Evolutionary conservation across 2,113 vertebrate genomes (phyloP).

Genomic region (Eulacestoma nigropectus): DNA sequence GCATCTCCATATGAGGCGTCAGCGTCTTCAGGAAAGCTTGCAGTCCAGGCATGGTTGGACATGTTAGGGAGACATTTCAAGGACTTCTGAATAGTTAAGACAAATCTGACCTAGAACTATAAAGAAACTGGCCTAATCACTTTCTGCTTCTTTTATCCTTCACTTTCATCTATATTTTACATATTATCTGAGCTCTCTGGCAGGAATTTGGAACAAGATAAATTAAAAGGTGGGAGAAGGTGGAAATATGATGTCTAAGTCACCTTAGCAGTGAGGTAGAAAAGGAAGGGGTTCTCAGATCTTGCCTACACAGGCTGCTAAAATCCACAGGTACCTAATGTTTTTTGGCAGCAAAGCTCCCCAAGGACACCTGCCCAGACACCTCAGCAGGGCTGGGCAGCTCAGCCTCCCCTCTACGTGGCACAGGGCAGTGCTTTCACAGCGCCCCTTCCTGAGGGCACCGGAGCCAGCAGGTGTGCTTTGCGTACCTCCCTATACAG

Average conservation of each 20-base stretch:
- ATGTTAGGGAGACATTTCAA: neutral
- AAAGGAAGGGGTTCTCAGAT: neutral
- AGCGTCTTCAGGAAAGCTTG: neutral
- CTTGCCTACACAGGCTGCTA: neutral
- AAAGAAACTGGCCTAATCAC: neutral
- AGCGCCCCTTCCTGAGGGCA: rapidly evolving
- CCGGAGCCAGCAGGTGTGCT: rapidly evolving
- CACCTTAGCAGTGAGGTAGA: neutral
- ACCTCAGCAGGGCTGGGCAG: neutral
- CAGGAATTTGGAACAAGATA: neutral
- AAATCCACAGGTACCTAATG: neutral
- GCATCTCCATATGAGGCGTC: neutral
- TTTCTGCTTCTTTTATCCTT: neutral
- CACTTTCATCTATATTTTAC: neutral
- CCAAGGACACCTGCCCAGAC: neutral
- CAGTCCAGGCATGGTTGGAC: neutral
- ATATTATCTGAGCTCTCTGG: neutral
- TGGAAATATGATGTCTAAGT: neutral
- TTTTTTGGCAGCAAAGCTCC: neutral
- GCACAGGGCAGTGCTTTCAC: neutral
- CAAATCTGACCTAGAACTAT: neutral
- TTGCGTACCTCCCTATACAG: rapidly evolving
- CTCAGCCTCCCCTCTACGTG: neutral
- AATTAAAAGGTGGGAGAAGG: neutral
- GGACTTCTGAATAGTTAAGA: neutral